Base-by-base conservation (phyloP, 2,797 vertebrate species). In the Cirrhinus molitorella region DNA sequence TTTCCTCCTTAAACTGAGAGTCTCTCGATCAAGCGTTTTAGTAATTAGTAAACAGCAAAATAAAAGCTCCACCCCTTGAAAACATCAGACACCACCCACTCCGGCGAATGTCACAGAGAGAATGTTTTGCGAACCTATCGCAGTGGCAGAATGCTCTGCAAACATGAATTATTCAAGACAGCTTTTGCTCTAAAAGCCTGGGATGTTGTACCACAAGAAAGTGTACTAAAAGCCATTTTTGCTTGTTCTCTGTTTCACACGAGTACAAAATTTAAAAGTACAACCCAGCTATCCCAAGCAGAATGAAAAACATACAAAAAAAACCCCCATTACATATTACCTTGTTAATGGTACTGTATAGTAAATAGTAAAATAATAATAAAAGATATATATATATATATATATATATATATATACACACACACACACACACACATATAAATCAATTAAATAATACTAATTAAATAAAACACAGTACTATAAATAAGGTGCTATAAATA, bases 81-180 rank as follows among this genome's bases (percentile, higher is more conserved):
- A 59, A 49, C 43, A 72, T 37, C 43, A 72, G 31, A 87, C 87
- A 82, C 91, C 90, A 66, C 86, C 86, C 83, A 72, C 65, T 88
- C 85, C 13, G 88, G 84, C 88, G 53, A 93, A 93, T 87, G 89
- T 89, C 83, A 89, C 92, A 91, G 77, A 94, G 12, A 89, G 37
- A 87, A 90, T 91, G 94, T 72, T 85, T 73, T 72, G 95, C 95
- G 95, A 91, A 90, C 88, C 92, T 91, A 93, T 94, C 93, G 94
- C 89, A 89, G 90, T 61, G 71, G 85, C 89, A 87, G 90, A 90
- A 90, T 93, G 92, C 92, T 88, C 82, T 61, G 92, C 80, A 90
- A 92, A 92, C 63, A 88, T 99, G 93, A 99, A 99, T 98, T 94
- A 98, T 98, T 97, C 91, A 98, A 89, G 89, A 90, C 51, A 1